Percentiles rank a stretch among this genome's conserved stretches.
These are phyloP conservation scores for Caenorhabditis briggsae DNA, from an alignment of 1,140 invertebrate genomes.

Conservation along the genomic window DNA sequence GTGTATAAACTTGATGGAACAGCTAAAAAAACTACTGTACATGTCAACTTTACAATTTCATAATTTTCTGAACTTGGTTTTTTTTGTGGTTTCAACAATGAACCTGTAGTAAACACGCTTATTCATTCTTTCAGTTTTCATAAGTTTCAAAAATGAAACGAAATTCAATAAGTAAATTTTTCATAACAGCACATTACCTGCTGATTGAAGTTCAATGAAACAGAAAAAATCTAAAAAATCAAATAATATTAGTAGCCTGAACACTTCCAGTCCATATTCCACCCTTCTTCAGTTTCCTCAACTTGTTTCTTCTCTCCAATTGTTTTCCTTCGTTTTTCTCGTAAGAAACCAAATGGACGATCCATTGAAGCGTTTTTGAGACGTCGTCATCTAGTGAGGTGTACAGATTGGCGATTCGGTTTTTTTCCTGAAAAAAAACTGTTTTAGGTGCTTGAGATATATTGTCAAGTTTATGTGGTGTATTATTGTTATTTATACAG, in stretches of 20 bases:
- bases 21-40: too few relatives aligned
- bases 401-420: conserved; percentile 14
- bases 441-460: neutral
- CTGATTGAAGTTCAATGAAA: too few relatives aligned
- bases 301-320: conserved; percentile 17
- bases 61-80: too few relatives aligned
- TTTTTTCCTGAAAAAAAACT: neutral
- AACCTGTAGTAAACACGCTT: too few relatives aligned
- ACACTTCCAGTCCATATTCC: conserved; percentile 53
- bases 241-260: conserved; percentile 44
- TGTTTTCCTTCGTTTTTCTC: conserved; percentile 30
- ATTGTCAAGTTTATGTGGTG: neutral
- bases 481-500: too few relatives aligned
- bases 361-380: conserved; percentile 38
- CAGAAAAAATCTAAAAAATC: neutral
- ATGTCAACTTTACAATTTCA: too few relatives aligned
- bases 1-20: too few relatives aligned
- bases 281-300: conserved; percentile 48
- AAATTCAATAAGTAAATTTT: too few relatives aligned
- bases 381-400: conserved; percentile 18
- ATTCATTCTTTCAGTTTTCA: too few relatives aligned
- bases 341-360: conserved; percentile 25
- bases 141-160: too few relatives aligned
- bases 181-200: too few relatives aligned
- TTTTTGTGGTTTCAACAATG: too few relatives aligned